A percentile compares a stretch with the other conserved stretches of the same genome.
phyloP scores from a whole-genome alignment of 1,140 invertebrate genomes.

The Campodea augens region DNA sequence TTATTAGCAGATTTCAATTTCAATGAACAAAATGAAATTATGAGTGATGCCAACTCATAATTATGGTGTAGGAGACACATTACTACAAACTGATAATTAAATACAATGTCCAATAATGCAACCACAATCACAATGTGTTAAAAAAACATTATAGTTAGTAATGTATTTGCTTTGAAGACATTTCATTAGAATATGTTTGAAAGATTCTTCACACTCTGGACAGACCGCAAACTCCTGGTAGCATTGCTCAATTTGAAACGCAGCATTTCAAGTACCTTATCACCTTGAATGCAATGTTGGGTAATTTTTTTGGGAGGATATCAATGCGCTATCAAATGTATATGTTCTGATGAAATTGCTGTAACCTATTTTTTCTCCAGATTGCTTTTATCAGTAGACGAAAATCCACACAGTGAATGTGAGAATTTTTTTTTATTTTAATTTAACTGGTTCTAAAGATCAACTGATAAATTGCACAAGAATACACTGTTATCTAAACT shows the following conservation, averaged over 20 bases:
- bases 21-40: neutral
- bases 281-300: conserved; percentile 22
- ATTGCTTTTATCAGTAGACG: conserved; percentile 7
- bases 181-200: no score
- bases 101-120: no score
- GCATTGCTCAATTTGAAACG: no score
- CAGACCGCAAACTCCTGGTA: no score
- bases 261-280: no score
- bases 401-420: neutral
- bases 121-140: no score
- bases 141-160: no score
- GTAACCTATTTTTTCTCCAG: conserved; percentile 19
- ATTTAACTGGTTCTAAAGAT: no score
- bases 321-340: conserved; percentile 20
- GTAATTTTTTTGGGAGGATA: conserved; percentile 20
- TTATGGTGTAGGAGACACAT: conserved; percentile 16
- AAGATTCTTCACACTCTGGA: no score
- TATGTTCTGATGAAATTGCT: conserved; percentile 14
- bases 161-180: no score
- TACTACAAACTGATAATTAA: conserved; percentile 10
- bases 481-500: conserved; percentile 4
- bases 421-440: neutral
- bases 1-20: conserved; percentile 7
- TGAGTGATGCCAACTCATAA: conserved; percentile 14
- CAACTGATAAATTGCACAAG: no score